phyloP scores from a whole-genome alignment of 2,888 invertebrate genomes.

The Cecidostiba fungosa region DNA sequence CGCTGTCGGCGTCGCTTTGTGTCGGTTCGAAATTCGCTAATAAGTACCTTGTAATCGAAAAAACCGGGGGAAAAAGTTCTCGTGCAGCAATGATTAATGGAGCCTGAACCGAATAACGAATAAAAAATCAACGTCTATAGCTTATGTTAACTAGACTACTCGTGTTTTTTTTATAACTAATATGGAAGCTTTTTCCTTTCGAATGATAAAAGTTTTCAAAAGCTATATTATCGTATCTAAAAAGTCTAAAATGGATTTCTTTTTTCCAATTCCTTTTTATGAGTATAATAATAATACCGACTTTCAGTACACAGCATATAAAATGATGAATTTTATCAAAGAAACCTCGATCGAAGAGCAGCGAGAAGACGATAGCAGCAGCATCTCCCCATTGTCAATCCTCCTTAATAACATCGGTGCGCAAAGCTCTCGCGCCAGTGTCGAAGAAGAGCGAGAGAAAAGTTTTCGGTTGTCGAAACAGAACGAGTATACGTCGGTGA shows the following conservation, averaged over 20 bases:
- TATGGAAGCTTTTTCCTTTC: too few relatives aligned
- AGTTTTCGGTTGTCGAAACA: constrained; percentile 24
- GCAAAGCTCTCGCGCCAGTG: background rate
- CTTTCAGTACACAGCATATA: too few relatives aligned
- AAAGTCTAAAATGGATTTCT: too few relatives aligned
- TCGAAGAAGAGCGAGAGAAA: background rate
- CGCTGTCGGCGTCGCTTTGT: background rate
- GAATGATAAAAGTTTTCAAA: too few relatives aligned
- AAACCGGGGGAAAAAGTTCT: background rate
- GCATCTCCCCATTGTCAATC: constrained; percentile 2
- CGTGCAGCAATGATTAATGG: background rate
- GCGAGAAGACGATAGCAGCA: background rate
- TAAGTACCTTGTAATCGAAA: background rate
- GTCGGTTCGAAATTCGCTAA: background rate
- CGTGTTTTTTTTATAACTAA: too few relatives aligned
- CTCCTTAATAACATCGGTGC: constrained; percentile 2
- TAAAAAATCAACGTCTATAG: background rate
- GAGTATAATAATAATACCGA: too few relatives aligned
- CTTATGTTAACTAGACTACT: too few relatives aligned
- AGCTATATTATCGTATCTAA: too few relatives aligned
- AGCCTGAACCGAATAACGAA: background rate
- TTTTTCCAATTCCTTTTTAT: too few relatives aligned
- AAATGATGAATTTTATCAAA: too few relatives aligned
- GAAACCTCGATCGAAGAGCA: background rate
- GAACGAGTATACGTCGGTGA: background rate